Base-by-base conservation (phyloP, 2,888 invertebrate species). In the Megamerina dolium region DNA sequence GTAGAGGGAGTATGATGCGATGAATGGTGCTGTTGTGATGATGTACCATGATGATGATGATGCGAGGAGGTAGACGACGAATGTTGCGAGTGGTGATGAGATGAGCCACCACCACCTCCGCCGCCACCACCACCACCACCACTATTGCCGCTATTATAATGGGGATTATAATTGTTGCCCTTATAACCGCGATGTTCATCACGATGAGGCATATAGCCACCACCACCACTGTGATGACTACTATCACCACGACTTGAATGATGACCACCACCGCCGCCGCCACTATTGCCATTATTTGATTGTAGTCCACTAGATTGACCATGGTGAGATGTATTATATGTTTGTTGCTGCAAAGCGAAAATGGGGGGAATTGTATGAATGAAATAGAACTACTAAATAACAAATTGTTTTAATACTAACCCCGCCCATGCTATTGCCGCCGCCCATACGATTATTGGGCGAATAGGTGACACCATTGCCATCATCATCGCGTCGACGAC, bases 401-500 rank as follows among this genome's bases (percentile, higher is more conserved):
- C n/a, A n/a, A n/a, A n/a, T n/a, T n/a, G n/a, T n/a, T n/a, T n/a
- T n/a, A 45, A 53, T 55, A 58, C 58, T 56, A 51, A 58, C 58
- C 58, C 54, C 57, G 33, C 58, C 59, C 42, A 58, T 59, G 10
- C 38, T 40, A 32, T 46, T 46, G 20, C 48, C 44, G 6, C 49
- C 43, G 17, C 51, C 47, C 26, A 63, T 52, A 39, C 65, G 60
- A 36, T 61, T 58, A 41, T 53, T 63, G 30, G 62, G 66, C 30
- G 69, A 62, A 43, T 71, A 70, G 43, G 66, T 68, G 23, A 62
- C 51, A 26, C 52, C 56, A 14, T 54, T 51, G 42, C 59, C 58
- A 8, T 66, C 68, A 2, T 66, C 68, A 40, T 67, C 67, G 16
- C 68, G 64, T 47, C 60, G 49, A 29, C 68, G 61, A 38, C 67